A percentile compares a stretch with the other conserved stretches of the same genome.
Conservation (phyloP, 2,888 invertebrate genomes). For the Platynereis dumerilii region DNA sequence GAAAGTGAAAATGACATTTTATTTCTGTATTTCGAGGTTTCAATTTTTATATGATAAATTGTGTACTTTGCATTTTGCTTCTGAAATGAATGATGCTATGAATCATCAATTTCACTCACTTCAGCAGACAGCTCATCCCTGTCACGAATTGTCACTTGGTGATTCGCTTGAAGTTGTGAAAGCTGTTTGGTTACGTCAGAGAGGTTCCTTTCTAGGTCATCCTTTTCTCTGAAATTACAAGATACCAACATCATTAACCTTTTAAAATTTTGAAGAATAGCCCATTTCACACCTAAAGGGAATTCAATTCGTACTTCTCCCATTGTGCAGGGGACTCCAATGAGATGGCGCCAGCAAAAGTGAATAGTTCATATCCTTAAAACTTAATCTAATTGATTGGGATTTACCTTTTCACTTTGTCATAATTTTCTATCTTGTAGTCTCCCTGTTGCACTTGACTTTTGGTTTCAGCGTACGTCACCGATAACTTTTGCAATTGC, state of each 20-base stretch:
- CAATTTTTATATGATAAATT: no score
- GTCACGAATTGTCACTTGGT: conserved; percentile 50
- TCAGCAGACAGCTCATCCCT: conserved; percentile 57
- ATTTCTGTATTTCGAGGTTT: no score
- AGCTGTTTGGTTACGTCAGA: conserved; percentile 52
- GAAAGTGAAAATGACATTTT: no score
- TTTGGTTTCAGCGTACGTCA: conserved; percentile 51
- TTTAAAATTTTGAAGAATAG: conserved; percentile 6
- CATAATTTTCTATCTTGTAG: conserved; percentile 61
- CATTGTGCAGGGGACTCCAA: no score
- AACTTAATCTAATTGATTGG: not conserved
- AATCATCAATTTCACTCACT: no score
- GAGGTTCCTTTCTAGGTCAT: conserved; percentile 51
- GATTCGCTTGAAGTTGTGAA: conserved; percentile 49
- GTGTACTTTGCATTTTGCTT: no score
- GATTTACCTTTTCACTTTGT: conserved; percentile 54
- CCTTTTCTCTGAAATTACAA: conserved; percentile 49
- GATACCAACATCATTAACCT: not conserved
- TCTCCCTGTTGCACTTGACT: conserved; percentile 52
- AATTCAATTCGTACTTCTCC: no score
- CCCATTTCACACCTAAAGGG: conserved; percentile 7
- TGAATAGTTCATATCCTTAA: not conserved
- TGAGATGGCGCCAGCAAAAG: no score
- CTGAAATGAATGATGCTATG: no score
- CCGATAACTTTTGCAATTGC: conserved; percentile 51